Conservation (phyloP, 2,113 vertebrate species). For the Gopherus flavomarginatus region DNA sequence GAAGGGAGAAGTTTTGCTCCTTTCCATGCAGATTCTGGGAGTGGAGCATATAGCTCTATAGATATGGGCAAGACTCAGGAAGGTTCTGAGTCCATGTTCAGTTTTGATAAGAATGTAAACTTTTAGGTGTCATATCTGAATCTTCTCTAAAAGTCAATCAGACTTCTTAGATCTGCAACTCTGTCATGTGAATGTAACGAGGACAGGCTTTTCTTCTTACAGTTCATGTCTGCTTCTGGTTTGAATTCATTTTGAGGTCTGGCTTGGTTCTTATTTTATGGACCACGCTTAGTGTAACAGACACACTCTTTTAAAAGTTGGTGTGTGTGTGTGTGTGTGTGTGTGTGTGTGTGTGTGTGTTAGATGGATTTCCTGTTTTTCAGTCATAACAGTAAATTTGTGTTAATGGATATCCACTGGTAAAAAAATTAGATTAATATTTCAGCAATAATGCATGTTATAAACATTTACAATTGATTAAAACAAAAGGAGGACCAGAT, state of each 20-base stretch:
- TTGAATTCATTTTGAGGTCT: neutral
- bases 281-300: neutral
- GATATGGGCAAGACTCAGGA: neutral
- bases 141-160: neutral
- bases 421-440: fast-evolving
- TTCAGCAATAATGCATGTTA: neutral
- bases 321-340: fast-evolving
- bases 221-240: neutral
- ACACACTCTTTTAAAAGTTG: neutral
- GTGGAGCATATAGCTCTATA: neutral
- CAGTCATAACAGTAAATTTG: neutral
- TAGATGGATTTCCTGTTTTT: neutral
- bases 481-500: neutral
- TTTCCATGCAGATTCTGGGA: neutral
- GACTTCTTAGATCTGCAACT: neutral
- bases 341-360: fast-evolving
- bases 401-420: neutral
- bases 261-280: neutral
- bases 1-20: neutral
- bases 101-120: neutral
- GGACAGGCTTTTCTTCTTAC: neutral
- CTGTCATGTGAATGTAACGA: neutral
- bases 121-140: neutral
- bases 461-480: neutral
- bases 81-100: neutral